Conservation (phyloP, 2,797 vertebrate species). For the Otolemur crassicaudatus region DNA sequence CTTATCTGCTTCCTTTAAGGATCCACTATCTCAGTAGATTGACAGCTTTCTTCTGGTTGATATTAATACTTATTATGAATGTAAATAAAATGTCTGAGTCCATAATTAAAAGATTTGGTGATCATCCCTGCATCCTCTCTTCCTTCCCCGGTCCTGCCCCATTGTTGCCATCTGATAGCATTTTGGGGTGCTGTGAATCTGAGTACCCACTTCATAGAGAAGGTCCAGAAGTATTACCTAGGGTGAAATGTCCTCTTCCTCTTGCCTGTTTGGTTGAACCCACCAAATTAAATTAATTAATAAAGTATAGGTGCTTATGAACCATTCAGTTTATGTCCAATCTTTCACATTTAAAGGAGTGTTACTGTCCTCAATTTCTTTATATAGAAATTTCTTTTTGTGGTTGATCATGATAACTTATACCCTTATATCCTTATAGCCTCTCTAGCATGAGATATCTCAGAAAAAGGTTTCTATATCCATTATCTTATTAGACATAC, state of each 20-base stretch:
- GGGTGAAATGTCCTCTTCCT: background rate
- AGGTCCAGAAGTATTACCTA: background rate
- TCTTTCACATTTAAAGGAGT: background rate
- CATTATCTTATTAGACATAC: background rate
- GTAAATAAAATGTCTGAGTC: background rate
- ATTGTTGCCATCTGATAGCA: background rate
- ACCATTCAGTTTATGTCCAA: rapidly evolving
- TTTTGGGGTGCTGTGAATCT: background rate
- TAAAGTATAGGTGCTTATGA: background rate
- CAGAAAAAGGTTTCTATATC: background rate
- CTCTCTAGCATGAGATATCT: background rate
- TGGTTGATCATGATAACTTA: rapidly evolving
- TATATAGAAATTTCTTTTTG: background rate
- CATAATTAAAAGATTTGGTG: background rate
- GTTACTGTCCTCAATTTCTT: background rate
- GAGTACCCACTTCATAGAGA: background rate
- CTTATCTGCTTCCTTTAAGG: conserved; percentile 67
- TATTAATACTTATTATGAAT: background rate
- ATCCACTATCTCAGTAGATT: background rate
- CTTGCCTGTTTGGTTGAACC: background rate
- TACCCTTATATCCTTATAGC: background rate
- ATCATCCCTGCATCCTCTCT: background rate
- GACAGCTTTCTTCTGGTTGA: conserved; percentile 55
- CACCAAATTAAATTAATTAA: background rate
- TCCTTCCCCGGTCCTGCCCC: background rate